Conservation (phyloP, 1,140 invertebrate species). For the Akabosia matsudoensis region DNA sequence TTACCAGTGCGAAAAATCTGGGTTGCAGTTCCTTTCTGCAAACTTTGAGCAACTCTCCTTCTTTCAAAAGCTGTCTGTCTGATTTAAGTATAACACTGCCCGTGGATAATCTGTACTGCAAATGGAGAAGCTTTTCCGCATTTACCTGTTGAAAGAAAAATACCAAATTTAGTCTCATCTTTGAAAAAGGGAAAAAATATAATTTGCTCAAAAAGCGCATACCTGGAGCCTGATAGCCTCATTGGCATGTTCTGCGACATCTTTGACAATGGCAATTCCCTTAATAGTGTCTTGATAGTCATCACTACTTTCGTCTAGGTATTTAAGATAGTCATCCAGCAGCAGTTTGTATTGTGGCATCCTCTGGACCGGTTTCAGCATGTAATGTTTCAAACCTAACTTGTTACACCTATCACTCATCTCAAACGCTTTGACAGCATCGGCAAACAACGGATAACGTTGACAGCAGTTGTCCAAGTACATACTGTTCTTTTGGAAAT, state of each 20-base stretch:
- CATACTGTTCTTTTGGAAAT: constrained; percentile 64
- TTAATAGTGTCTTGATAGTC: constrained; percentile 66
- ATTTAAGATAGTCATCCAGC: constrained; percentile 64
- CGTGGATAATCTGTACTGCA: constrained; percentile 59
- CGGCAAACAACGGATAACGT: constrained; percentile 62
- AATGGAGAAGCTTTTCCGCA: constrained; percentile 58
- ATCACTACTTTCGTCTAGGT: constrained; percentile 56
- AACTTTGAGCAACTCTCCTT: constrained; percentile 66
- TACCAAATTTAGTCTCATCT: background rate
- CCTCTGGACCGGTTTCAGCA: constrained; percentile 73
- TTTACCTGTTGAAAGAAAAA: constrained; percentile 54
- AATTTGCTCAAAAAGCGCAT: constrained; percentile 48
- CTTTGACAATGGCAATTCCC: constrained; percentile 66
- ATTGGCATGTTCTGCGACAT: constrained; percentile 73
- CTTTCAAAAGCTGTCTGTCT: constrained; percentile 65
- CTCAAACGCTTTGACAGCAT: constrained; percentile 66
- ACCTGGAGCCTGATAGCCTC: constrained; percentile 65
- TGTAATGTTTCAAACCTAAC: constrained; percentile 66
- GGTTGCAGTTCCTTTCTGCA: constrained; percentile 66
- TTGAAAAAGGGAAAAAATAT: background rate
- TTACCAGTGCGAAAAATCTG: constrained; percentile 68
- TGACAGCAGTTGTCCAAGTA: constrained; percentile 62
- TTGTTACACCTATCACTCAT: constrained; percentile 62
- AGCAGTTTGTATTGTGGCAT: constrained; percentile 68
- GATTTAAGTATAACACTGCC: constrained; percentile 65